Conservation (phyloP, 2,888 invertebrate genomes). For the Toxonevra muliebris region DNA sequence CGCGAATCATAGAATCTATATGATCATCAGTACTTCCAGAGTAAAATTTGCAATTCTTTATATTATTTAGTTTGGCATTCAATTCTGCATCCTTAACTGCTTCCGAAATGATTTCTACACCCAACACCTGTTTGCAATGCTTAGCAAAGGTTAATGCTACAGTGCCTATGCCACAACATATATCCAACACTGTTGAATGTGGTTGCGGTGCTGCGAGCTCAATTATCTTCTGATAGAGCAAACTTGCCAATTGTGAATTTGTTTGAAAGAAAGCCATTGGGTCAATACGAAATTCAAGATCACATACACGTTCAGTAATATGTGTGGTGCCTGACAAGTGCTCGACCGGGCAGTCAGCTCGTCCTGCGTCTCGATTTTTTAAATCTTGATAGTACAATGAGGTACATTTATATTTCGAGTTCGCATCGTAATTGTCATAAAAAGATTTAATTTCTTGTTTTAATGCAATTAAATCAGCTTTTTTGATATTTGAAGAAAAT, state of each 20-base stretch:
- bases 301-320: constrained; percentile 77
- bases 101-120: constrained; percentile 85
- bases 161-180: constrained; percentile 98
- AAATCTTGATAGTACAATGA: constrained; percentile 64
- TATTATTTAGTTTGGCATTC: constrained; percentile 83
- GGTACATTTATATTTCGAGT: constrained; percentile 50
- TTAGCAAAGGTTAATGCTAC: constrained; percentile 89
- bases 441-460: constrained; percentile 70
- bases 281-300: constrained; percentile 79
- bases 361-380: constrained; percentile 68
- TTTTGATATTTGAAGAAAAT: constrained; percentile 74
- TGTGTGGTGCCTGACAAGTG: constrained; percentile 78
- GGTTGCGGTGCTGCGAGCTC: constrained; percentile 72
- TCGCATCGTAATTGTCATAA: constrained; percentile 48
- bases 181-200: constrained; percentile 84
- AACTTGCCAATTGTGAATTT: constrained; percentile 78
- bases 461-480: constrained; percentile 71
- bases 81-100: constrained; percentile 91
- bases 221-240: constrained; percentile 85
- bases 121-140: constrained; percentile 84
- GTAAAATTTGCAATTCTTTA: constrained; percentile 85
- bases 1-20: constrained; percentile 76
- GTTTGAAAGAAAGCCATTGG: constrained; percentile 87
- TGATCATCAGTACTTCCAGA: constrained; percentile 92
- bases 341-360: constrained; percentile 69